phyloP scores from a whole-genome alignment of 2,888 invertebrate genomes.

The Aporophyla nigra region DNA sequence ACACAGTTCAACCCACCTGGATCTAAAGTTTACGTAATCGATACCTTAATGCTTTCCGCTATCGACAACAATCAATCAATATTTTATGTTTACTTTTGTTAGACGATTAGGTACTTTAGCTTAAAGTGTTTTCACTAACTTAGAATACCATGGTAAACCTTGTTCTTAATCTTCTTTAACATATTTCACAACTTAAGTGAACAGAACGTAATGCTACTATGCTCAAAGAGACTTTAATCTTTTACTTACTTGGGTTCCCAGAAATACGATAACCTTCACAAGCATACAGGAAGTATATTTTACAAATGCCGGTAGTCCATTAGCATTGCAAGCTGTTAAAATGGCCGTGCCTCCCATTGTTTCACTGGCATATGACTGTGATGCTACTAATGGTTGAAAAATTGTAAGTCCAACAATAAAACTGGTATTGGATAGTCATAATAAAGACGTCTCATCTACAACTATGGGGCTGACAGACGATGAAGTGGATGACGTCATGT shows the following conservation, averaged over 20 bases:
- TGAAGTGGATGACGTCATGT: conserved; percentile 17
- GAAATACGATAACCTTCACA: conserved; percentile 24
- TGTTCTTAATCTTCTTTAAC: not conserved
- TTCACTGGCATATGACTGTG: not conserved
- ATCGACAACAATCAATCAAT: conserved; percentile 7
- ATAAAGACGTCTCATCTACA: not conserved
- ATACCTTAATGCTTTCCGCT: conserved; percentile 1
- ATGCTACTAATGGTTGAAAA: not conserved
- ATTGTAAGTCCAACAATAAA: conserved; percentile 1
- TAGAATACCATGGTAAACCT: not conserved
- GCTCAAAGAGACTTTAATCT: not conserved
- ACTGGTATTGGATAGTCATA: not conserved
- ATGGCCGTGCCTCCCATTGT: conserved; percentile 45
- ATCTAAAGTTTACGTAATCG: conserved; percentile 6
- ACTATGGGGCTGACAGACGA: not conserved
- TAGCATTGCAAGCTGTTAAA: conserved; percentile 11
- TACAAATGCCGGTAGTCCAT: conserved; percentile 23
- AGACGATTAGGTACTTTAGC: not conserved
- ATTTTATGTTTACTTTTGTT: conserved; percentile 5
- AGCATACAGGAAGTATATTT: conserved; percentile 38
- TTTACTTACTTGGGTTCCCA: not conserved
- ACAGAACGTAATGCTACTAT: not conserved
- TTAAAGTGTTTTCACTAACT: not conserved
- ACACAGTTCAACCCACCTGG: conserved; percentile 5
- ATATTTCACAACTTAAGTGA: not conserved